Evolutionary conservation across 2,888 invertebrate genomes (phyloP).

Genomic region (Cryptocheilus praepositus): DNA sequence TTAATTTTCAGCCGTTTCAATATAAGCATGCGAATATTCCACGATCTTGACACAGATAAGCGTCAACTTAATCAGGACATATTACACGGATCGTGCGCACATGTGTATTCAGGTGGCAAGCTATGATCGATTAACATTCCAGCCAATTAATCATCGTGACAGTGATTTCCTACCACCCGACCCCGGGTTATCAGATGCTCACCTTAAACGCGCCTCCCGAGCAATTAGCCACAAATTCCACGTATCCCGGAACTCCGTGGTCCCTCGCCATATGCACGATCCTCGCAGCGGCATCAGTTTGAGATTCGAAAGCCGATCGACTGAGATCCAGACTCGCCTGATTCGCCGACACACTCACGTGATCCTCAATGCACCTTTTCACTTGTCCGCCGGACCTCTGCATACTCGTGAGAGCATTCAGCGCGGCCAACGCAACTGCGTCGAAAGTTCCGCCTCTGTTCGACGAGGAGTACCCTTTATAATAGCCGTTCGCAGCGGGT

Average conservation of each 20-base stretch:
- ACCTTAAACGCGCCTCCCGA: conserved; percentile 48
- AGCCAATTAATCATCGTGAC: too few relatives aligned
- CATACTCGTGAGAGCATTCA: conserved; percentile 86
- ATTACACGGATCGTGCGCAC: too few relatives aligned
- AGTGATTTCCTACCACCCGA: too few relatives aligned
- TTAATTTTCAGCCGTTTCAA: too few relatives aligned
- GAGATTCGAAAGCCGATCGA: conserved; percentile 58
- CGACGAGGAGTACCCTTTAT: conserved; percentile 87
- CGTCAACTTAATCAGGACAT: too few relatives aligned
- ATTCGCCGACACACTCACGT: conserved; percentile 81
- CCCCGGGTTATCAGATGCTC: too few relatives aligned
- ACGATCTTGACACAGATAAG: too few relatives aligned
- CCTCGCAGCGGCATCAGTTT: conserved; percentile 69
- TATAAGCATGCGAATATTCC: too few relatives aligned
- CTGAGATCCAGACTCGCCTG: conserved; percentile 78
- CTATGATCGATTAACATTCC: too few relatives aligned
- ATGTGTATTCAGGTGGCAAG: too few relatives aligned
- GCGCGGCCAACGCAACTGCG: conserved; percentile 85
- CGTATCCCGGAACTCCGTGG: conserved; percentile 87
- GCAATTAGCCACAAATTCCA: conserved; percentile 81
- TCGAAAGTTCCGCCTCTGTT: conserved; percentile 86
- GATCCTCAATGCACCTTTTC: conserved; percentile 76
- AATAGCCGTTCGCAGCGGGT: conserved; percentile 83
- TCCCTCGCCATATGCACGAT: conserved; percentile 83
- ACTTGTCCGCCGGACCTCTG: conserved; percentile 80